Evolutionary conservation across 1,140 invertebrate species (phyloP), one percentile per base, ranked within the genome.

Genomic region (Parasteatoda tepidariorum): DNA sequence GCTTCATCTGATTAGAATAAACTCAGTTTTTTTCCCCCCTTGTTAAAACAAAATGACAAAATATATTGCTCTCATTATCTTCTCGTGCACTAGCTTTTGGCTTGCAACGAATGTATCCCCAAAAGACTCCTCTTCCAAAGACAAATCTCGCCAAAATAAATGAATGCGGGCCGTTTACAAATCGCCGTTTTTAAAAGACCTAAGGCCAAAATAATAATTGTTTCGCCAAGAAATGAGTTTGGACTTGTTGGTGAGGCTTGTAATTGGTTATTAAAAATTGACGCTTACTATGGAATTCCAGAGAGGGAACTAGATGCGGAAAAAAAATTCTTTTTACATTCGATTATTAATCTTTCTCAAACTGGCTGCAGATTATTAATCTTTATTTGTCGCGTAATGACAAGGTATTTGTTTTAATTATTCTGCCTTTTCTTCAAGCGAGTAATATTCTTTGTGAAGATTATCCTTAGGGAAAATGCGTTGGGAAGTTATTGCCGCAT

Each of bases 241-340:
- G 9, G 38, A 48, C 38, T 48, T 4, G 1, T 48, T 48, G 38
- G 13, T 41, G 48, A 62, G 33, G 13, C 24, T 34, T n/a, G 74
- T 78, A 78, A 78, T 78, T 78, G 74, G 74, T 48, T 78, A 78
- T 78, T 78, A 78, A 78, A 78, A 78, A 78, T 78, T 31, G 61
- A 78, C 61, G 74, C 74, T 9, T 3, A 3, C 22, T 4, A 48
- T 48, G 38, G 18, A 48, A 48, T 48, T 24, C 2, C 30, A 74
- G 57, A 61, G n/a, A 54, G 57, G 57, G 31, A 24, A 71, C 26
- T 28, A 31, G 11, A 66, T 30, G 41, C 18, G 22, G 28, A 38
- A 59, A 68, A 74, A 74, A 75, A 75, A 38, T 61, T 41, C 7
- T 18, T 48, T 48, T 48, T 48, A 18, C 33, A 75, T 62, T 75